Evolutionary conservation across 2,113 vertebrate species (phyloP), one percentile per base, ranked within the genome.

Genomic region (Sinocyclocheilus rhinocerous): DNA sequence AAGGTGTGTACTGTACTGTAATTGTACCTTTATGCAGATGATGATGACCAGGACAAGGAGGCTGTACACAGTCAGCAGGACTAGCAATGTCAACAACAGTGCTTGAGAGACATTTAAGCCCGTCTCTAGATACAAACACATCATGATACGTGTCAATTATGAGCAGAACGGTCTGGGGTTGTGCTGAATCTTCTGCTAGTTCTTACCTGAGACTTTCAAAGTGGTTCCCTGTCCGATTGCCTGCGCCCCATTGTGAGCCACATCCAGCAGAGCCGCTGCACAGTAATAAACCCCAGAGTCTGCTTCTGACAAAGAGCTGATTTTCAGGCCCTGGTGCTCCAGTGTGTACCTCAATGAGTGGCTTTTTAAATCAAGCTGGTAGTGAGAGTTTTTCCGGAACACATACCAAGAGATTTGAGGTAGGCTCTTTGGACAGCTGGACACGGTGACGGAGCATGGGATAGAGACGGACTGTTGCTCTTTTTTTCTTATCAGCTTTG

Each of bases 281-380:
- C 89, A 88, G 80, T 88, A 76, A 83, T 90, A 88, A 24, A 88
- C 83, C 0, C 89, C 89, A 6, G 81, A 61, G 76, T 90, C 87
- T 0, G 33, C 36, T 12, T n/a, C 13, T 16, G 76, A 67, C 75
- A 87, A n/a, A 8, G 48, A 70, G 20, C 11, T 73, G 75, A 90
- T 88, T 7, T 12, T 72, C 12, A 90, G 85, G 11, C 9, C 9
- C 5, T 57, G 0, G 0, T 9, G 15, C 13, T 83, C 3, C 36
- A 81, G 50, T 26, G 0, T 55, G 80, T 88, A 87, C 42, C 84
- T 90, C n/a, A 0, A 3, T 16, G 42, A 11, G 9, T 48, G 72
- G 10, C 1, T 67, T 0, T 11, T 12, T 16, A 45, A 22, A 45
- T 80, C n/a, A 24, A 90, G 59, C 48, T 81, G 75, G 18, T 52